A percentile compares a stretch with the other conserved stretches of the same genome.
Conservation (phyloP, 2,113 vertebrate genomes). For the Pollachius pollachius region DNA sequence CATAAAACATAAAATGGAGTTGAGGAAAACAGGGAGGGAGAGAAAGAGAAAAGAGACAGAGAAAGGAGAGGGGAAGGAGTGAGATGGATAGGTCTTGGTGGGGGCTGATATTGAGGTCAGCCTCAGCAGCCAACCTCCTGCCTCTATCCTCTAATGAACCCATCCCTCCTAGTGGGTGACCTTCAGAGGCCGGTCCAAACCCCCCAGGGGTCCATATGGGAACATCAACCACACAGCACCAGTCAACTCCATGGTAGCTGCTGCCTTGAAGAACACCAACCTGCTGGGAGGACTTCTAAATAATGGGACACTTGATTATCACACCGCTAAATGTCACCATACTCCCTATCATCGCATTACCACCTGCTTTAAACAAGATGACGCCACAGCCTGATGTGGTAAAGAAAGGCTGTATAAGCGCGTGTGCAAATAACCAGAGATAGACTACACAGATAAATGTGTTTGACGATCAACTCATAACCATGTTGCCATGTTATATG, state of each 20-base stretch:
- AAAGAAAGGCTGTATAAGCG: too few relatives aligned
- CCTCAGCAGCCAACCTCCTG: neutral
- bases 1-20: neutral
- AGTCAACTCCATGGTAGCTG: neutral
- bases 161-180: neutral
- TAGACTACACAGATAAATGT: too few relatives aligned
- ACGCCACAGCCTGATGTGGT: too few relatives aligned
- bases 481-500: too few relatives aligned
- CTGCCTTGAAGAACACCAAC: too few relatives aligned
- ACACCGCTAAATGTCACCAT: neutral
- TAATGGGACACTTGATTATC: neutral
- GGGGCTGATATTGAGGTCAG: neutral
- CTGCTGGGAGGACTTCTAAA: neutral
- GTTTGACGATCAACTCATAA: too few relatives aligned
- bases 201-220: neutral
- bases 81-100: neutral
- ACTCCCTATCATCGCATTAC: neutral
- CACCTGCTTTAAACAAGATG: neutral
- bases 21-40: neutral
- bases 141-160: conserved; percentile 2
- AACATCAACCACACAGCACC: neutral
- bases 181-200: neutral
- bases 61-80: neutral
- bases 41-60: neutral
- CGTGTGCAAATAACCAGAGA: too few relatives aligned